Conservation (phyloP, 1,140 invertebrate genomes). For the Pollicipes pollicipes region DNA sequence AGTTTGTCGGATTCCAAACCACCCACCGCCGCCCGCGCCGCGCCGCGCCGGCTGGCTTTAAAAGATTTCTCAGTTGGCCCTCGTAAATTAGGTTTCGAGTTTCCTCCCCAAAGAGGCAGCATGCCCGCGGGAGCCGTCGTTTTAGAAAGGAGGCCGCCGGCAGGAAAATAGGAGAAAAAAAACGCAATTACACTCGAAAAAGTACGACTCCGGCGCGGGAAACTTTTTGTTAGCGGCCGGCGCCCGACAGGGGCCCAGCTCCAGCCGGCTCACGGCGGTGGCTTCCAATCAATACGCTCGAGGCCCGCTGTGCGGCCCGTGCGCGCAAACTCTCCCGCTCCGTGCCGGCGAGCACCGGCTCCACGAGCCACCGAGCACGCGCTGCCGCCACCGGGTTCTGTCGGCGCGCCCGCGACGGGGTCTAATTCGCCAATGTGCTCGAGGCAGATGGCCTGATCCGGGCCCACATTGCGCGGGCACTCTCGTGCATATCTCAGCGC, state of each 20-base stretch:
- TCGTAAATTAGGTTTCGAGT: neutral
- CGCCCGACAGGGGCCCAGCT: too few species aligned
- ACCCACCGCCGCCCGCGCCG: too few species aligned
- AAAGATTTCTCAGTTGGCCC: neutral
- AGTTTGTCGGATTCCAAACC: neutral
- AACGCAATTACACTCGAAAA: slow-evolving; percentile 2
- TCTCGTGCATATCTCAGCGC: neutral
- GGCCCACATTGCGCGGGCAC: neutral
- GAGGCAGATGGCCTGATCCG: neutral
- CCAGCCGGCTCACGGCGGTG: neutral
- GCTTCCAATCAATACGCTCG: neutral
- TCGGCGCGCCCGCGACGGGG: too few species aligned
- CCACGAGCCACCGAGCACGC: too few species aligned
- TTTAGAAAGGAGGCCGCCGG: neutral
- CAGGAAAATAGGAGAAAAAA: neutral
- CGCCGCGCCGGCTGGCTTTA: neutral
- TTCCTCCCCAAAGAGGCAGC: neutral
- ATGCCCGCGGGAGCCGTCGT: neutral
- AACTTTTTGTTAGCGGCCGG: neutral
- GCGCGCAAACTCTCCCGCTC: too few species aligned
- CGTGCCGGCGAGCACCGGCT: too few species aligned
- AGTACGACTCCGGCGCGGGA: neutral
- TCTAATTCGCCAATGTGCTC: neutral
- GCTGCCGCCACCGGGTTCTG: too few species aligned
- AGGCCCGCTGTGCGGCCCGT: neutral